Evolutionary conservation across 92 coral and sea anemone species (phyloP).

Genomic region (Galaxea fascicularis): DNA sequence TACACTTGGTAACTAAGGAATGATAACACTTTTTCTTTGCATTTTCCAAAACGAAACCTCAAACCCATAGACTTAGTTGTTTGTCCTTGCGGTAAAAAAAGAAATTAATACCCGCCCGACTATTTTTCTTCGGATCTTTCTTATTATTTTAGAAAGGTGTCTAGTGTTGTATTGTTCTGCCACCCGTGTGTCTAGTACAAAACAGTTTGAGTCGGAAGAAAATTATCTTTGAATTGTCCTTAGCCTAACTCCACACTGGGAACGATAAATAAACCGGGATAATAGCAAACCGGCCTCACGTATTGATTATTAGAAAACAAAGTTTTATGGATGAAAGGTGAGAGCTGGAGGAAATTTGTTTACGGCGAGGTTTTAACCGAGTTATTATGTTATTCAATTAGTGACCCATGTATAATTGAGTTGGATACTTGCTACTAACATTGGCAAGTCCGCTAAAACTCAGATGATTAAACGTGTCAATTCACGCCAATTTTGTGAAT

Average conservation of each 20-base stretch:
- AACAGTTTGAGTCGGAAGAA: constrained; percentile 24
- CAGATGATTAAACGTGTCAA: constrained; percentile 27
- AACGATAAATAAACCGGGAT: not conserved
- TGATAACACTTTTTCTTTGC: not conserved
- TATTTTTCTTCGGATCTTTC: not conserved
- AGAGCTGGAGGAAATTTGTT: constrained; percentile 31
- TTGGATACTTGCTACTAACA: constrained; percentile 7
- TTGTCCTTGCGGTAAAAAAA: not conserved
- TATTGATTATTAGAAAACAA: not conserved
- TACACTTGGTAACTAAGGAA: not conserved
- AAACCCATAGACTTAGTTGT: not conserved
- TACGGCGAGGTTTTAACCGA: constrained; percentile 28
- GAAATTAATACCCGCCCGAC: not conserved
- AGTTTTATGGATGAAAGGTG: not conserved
- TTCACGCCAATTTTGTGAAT: constrained; percentile 31
- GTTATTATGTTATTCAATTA: constrained; percentile 69
- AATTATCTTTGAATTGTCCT: not conserved
- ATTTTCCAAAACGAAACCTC: not conserved
- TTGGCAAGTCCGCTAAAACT: not conserved
- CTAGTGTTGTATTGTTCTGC: not conserved
- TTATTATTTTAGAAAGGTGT: constrained; percentile 8
- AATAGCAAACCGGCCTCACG: not conserved
- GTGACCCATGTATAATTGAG: constrained; percentile 69
- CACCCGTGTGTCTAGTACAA: constrained; percentile 1
- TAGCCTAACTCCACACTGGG: not conserved